phyloP scores from a whole-genome alignment of 2,888 invertebrate species.

The Omphaloscelis lunosa region DNA sequence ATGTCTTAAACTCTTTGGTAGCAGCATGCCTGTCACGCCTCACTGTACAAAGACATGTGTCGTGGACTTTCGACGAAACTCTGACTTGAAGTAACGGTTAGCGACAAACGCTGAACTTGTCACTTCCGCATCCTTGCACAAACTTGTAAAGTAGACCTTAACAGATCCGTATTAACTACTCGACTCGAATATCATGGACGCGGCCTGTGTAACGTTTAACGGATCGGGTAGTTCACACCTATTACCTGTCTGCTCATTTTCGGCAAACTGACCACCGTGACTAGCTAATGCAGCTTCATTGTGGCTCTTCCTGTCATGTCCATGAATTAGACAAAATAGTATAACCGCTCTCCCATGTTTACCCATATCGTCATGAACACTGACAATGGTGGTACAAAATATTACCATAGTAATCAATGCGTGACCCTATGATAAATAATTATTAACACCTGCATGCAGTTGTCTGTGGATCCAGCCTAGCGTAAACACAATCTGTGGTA shows the following conservation, averaged over 20 bases:
- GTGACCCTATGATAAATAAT: constrained; percentile 63
- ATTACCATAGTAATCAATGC: constrained; percentile 66
- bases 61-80: constrained; percentile 10
- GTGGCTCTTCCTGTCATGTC: constrained; percentile 48
- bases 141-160: constrained; percentile 56
- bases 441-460: constrained; percentile 67
- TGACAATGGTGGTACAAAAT: constrained; percentile 53
- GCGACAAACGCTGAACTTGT: constrained; percentile 26
- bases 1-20: constrained; percentile 37
- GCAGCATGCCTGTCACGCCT: constrained; percentile 23
- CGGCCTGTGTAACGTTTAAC: constrained; percentile 42
- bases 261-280: constrained; percentile 26
- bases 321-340: constrained; percentile 12
- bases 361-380: constrained; percentile 23
- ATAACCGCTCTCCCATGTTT: constrained; percentile 33
- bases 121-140: constrained; percentile 57
- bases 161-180: constrained; percentile 51
- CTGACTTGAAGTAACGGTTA: constrained; percentile 17
- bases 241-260: constrained; percentile 32
- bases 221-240: constrained; percentile 36
- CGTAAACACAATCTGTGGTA: constrained; percentile 65
- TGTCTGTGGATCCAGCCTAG: constrained; percentile 51
- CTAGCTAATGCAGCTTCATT: constrained; percentile 32
- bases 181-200: constrained; percentile 18
- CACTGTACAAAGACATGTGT: background rate